Evolutionary conservation across 2,888 invertebrate genomes (phyloP).

Genomic region (Aromia moschata): DNA sequence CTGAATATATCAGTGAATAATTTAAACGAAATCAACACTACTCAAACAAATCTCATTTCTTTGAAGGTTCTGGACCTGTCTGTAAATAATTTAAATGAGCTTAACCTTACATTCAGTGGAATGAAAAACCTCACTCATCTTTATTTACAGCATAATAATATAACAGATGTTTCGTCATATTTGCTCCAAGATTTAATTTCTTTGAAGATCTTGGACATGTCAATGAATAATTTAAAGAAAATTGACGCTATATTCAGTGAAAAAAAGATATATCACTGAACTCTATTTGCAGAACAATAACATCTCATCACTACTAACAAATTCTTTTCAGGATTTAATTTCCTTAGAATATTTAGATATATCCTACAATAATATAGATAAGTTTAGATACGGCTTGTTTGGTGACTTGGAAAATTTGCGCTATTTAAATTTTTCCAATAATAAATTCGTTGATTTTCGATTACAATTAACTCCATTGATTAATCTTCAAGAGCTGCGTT

Average conservation of each 20-base stretch:
- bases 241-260: not conserved
- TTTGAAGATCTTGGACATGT: not conserved
- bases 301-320: not conserved
- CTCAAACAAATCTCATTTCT: too few relatives aligned
- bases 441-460: slow-evolving; percentile 3
- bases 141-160: slow-evolving; percentile 4
- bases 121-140: not conserved
- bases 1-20: too few relatives aligned
- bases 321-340: not conserved
- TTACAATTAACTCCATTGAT: not conserved
- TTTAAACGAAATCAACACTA: too few relatives aligned
- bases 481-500: slow-evolving; percentile 2
- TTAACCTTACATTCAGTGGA: slow-evolving; percentile 1
- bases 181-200: not conserved
- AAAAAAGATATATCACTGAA: slow-evolving; percentile 1
- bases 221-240: not conserved
- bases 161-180: not conserved
- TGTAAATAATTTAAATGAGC: not conserved
- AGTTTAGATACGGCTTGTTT: slow-evolving; percentile 7
- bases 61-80: slow-evolving; percentile 11
- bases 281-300: slow-evolving; percentile 9
- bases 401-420: not conserved
- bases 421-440: slow-evolving; percentile 14
- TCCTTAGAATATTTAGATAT: slow-evolving; percentile 15
- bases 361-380: slow-evolving; percentile 6